These are phyloP conservation scores for Coelogynopora nodosa DNA, from an alignment of 2,888 invertebrate species.

Conservation along the genomic window DNA sequence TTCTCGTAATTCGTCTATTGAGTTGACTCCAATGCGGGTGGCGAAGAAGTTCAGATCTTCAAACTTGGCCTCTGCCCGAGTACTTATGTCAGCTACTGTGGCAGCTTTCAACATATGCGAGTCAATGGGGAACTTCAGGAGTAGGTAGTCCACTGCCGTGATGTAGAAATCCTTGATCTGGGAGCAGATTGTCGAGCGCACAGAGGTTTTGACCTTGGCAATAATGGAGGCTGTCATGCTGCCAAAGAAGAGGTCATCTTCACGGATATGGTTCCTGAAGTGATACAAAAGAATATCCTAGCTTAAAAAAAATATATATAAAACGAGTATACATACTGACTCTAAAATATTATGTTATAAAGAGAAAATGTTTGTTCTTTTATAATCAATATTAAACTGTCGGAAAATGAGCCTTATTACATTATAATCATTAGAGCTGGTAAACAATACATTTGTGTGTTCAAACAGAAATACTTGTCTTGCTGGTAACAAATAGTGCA, in stretches of 20 bases:
- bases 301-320: background rate
- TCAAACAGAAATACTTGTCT: background rate
- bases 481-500: background rate
- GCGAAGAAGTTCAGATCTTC: background rate
- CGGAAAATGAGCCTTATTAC: background rate
- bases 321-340: background rate
- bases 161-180: background rate
- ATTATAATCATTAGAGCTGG: background rate
- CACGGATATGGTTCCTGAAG: background rate
- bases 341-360: background rate
- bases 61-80: background rate
- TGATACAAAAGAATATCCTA: background rate
- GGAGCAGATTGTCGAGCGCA: background rate
- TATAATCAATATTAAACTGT: background rate
- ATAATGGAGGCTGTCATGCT: background rate
- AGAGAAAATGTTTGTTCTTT: background rate
- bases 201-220: background rate
- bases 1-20: background rate
- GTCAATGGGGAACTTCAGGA: background rate
- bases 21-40: background rate
- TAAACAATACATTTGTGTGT: background rate
- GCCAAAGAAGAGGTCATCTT: background rate
- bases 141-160: background rate
- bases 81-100: background rate
- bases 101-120: background rate